These are phyloP conservation scores for Erethizon dorsatum DNA, from an alignment of 2,797 vertebrate species.

Conservation along the genomic window DNA sequence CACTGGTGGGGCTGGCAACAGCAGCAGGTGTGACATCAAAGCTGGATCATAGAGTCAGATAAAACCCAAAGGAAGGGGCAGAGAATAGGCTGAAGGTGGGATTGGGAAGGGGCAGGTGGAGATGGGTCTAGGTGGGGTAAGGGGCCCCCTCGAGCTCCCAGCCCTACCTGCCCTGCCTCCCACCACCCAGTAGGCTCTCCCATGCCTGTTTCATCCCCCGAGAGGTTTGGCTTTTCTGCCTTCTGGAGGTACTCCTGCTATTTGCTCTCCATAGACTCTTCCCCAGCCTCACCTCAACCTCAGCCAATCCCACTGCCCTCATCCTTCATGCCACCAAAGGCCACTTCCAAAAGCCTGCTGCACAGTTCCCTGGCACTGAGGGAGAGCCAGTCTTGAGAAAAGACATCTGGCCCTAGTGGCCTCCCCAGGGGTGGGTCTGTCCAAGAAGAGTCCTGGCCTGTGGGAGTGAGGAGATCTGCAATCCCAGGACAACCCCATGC, in stretches of 20 bases:
- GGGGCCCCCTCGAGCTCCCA: neutral
- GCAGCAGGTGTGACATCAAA: slow-evolving; percentile 71
- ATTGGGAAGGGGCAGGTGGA: neutral
- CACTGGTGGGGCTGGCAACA: neutral
- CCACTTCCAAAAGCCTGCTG: neutral
- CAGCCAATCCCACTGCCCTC: neutral
- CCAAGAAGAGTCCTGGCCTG: neutral
- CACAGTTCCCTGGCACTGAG: neutral
- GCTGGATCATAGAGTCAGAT: slow-evolving; percentile 63
- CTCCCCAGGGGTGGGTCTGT: neutral
- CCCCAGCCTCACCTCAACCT: neutral
- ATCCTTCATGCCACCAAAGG: neutral
- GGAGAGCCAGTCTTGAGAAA: neutral
- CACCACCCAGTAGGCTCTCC: rapidly evolving
- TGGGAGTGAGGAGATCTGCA: neutral
- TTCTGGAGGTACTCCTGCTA: neutral
- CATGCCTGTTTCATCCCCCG: neutral
- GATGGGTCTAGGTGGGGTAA: rapidly evolving
- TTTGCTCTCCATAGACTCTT: neutral
- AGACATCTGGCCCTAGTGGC: neutral
- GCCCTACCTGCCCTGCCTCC: neutral
- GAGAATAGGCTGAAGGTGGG: neutral
- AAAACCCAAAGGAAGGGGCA: neutral
- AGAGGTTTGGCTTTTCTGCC: neutral
- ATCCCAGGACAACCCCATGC: neutral